Evolutionary conservation across 1,140 invertebrate genomes (phyloP).

Genomic region (Panagrolaimus sp.): DNA sequence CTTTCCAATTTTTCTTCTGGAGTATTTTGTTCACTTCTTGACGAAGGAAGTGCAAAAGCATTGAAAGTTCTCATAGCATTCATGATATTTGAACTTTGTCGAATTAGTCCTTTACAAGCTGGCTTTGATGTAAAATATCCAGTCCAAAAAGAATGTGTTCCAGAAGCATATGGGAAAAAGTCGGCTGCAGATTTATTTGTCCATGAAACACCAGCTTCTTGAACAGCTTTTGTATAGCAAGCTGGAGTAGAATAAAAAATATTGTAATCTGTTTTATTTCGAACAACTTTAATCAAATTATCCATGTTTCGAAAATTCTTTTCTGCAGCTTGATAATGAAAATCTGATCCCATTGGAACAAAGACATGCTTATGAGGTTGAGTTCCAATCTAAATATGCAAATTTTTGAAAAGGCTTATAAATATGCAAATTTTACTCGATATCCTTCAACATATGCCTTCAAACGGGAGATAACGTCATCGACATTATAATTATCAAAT

Average conservation of each 20-base stretch:
- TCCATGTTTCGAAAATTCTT: constrained; percentile 81
- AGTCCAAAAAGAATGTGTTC: constrained; percentile 80
- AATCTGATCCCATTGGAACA: constrained; percentile 88
- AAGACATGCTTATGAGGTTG: constrained; percentile 70
- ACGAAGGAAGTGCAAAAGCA: background rate
- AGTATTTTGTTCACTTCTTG: background rate
- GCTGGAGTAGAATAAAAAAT: constrained; percentile 80
- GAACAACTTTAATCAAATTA: constrained; percentile 72
- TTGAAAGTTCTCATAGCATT: background rate
- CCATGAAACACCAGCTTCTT: constrained; percentile 68
- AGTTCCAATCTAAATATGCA: constrained; percentile 1
- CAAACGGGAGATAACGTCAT: constrained; percentile 30
- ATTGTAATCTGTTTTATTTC: constrained; percentile 25
- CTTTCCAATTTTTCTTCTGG: constrained; percentile 36
- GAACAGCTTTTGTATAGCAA: constrained; percentile 78
- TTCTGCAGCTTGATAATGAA: constrained; percentile 77
- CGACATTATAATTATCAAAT: constrained; percentile 65
- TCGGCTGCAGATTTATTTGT: constrained; percentile 71
- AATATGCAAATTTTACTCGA: background rate
- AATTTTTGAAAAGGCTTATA: constrained; percentile 60
- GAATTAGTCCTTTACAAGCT: constrained; percentile 67
- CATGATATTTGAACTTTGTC: constrained; percentile 63
- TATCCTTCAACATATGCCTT: background rate
- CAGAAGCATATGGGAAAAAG: constrained; percentile 85
- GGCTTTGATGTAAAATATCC: constrained; percentile 83